phyloP scores from a whole-genome alignment of 2,888 invertebrate genomes.

The Vandiemenella viatica region DNA sequence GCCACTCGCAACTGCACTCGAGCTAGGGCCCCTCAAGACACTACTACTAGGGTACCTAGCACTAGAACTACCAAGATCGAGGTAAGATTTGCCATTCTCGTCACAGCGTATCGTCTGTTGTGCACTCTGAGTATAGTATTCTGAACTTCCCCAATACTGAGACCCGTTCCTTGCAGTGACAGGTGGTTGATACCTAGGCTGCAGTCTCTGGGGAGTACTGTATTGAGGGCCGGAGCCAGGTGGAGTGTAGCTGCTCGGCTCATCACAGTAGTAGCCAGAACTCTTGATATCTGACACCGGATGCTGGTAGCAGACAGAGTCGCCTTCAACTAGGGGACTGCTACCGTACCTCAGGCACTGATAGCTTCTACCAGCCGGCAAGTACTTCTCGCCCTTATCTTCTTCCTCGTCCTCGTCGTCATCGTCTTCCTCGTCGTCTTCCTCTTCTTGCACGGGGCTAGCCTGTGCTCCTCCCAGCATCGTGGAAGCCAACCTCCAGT shows the following conservation, averaged over 20 bases:
- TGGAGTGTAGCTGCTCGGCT: constrained; percentile 9
- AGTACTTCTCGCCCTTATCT: constrained; percentile 28
- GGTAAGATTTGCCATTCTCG: constrained; percentile 79
- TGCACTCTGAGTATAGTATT: constrained; percentile 24
- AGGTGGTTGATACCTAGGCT: constrained; percentile 27
- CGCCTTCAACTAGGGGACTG: constrained; percentile 6
- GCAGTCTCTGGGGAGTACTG: constrained; percentile 8
- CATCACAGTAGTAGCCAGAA: constrained; percentile 11
- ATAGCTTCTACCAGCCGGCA: constrained; percentile 29
- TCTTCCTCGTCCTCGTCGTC: constrained; percentile 30
- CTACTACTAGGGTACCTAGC: constrained; percentile 24
- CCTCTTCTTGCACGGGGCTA: constrained; percentile 42
- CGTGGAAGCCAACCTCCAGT: constrained; percentile 24
- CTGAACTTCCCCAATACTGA: constrained; percentile 21
- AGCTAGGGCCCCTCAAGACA: too few species aligned
- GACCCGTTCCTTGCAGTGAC: constrained; percentile 24
- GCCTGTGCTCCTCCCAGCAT: constrained; percentile 33
- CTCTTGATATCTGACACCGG: constrained; percentile 10
- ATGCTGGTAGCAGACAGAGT: constrained; percentile 9
- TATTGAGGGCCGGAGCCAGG: constrained; percentile 9
- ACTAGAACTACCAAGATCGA: constrained; percentile 55
- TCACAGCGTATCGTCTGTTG: constrained; percentile 74
- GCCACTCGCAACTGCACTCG: constrained; percentile 1
- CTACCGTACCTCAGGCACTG: constrained; percentile 19
- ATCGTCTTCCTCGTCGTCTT: constrained; percentile 43